phyloP scores from a whole-genome alignment of 1,140 invertebrate species.

The Eueides isabella region DNA sequence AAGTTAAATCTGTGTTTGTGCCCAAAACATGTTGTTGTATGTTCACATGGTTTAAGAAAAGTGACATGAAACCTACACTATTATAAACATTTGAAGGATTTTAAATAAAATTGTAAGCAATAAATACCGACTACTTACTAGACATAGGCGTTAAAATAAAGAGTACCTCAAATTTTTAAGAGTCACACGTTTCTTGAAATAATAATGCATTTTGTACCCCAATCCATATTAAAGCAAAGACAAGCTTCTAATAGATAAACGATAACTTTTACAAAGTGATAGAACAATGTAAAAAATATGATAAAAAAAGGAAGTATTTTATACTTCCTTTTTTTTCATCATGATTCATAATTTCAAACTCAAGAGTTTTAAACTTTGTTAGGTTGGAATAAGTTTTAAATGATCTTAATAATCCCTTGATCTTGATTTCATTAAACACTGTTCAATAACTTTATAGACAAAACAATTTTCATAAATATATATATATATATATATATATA shows the following conservation, averaged over 20 bases:
- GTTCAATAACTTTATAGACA: too few species aligned
- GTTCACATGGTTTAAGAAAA: neutral
- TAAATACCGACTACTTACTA: neutral
- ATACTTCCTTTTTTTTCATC: too few species aligned
- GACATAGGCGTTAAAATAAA: neutral
- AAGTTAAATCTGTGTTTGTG: neutral
- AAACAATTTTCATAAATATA: too few species aligned
- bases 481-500: too few species aligned
- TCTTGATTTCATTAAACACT: too few species aligned
- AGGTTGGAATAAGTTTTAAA: too few species aligned
- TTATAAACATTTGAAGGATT: neutral
- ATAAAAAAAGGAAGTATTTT: too few species aligned
- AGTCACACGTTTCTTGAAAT: neutral
- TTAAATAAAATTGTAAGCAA: neutral
- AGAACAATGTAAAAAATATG: too few species aligned
- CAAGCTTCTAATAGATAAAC: neutral
- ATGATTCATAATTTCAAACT: too few species aligned
- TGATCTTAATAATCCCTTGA: too few species aligned
- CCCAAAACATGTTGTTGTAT: conserved; percentile 8
- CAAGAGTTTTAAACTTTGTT: too few species aligned
- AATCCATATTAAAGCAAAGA: neutral
- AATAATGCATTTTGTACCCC: neutral
- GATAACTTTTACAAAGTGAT: neutral
- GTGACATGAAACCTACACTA: neutral
- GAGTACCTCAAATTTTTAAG: conserved; percentile 5